Evolutionary conservation across 2,888 invertebrate genomes (phyloP).

Genomic region (Digitonthophagus gazella): DNA sequence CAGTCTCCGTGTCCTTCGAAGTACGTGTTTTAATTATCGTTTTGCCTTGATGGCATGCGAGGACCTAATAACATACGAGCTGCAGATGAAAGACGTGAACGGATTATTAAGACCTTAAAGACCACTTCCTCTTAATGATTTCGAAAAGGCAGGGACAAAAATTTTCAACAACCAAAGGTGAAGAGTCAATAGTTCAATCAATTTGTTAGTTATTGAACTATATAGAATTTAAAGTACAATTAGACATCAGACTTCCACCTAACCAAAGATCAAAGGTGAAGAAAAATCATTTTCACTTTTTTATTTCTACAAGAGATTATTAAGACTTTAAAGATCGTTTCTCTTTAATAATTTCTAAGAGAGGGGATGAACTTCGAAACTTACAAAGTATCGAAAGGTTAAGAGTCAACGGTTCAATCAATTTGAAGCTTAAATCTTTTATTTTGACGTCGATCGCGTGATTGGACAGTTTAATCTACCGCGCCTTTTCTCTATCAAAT

Average conservation of each 20-base stretch:
- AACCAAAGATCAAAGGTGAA: no score
- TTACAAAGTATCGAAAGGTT: background rate
- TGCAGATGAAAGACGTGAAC: background rate
- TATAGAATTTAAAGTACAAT: no score
- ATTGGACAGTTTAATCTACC: constrained; percentile 43
- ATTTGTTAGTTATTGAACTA: no score
- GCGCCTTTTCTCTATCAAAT: constrained; percentile 39
- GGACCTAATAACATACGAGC: background rate
- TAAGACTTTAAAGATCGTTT: background rate
- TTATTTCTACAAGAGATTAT: no score
- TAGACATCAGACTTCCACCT: no score
- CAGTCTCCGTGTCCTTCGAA: background rate
- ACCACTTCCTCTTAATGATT: background rate
- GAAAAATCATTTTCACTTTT: no score
- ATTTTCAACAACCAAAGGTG: no score
- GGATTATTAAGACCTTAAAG: background rate
- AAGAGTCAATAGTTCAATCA: no score
- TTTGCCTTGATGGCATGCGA: background rate
- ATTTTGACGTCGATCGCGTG: constrained; percentile 37
- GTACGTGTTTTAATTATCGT: background rate
- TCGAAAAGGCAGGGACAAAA: background rate
- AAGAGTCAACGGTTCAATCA: background rate
- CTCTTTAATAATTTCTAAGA: background rate
- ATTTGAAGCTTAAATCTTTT: constrained; percentile 22
- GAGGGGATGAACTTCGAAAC: no score